A percentile compares a stretch with the other conserved stretches of the same genome.
phyloP scores from a whole-genome alignment of 2,888 invertebrate species.

The Apamea anceps region DNA sequence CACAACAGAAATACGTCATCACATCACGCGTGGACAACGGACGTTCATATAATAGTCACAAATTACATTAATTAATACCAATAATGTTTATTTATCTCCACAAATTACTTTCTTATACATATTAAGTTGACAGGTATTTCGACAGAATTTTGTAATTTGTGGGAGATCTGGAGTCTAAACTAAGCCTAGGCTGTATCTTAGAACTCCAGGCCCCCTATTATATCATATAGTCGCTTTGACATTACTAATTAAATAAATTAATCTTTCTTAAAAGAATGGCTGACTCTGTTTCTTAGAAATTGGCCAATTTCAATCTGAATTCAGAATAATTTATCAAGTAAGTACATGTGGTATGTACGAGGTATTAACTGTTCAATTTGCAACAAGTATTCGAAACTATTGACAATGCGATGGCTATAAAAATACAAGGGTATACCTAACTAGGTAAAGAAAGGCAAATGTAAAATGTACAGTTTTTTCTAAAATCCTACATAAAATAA shows the following conservation, averaged over 20 bases:
- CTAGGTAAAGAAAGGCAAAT: background rate
- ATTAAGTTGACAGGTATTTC: too few relatives aligned
- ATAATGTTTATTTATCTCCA: too few relatives aligned
- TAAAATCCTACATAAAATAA: background rate
- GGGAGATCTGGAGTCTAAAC: too few relatives aligned
- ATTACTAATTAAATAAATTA: conserved; percentile 23
- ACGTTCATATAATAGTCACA: background rate
- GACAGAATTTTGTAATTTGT: too few relatives aligned
- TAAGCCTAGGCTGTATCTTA: too few relatives aligned
- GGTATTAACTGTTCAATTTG: background rate
- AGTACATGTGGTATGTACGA: background rate
- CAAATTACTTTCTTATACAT: too few relatives aligned
- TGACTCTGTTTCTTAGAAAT: background rate
- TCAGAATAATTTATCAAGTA: conserved; percentile 8
- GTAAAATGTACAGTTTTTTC: background rate
- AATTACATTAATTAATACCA: conserved; percentile 24
- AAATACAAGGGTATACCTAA: background rate
- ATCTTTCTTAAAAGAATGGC: background rate
- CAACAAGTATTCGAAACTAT: background rate
- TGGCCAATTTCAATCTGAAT: background rate
- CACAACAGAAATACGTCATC: conserved; percentile 18
- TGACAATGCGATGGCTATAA: background rate
- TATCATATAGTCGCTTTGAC: too few relatives aligned
- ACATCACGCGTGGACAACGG: background rate
- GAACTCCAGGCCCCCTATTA: too few relatives aligned